A percentile compares a stretch with the other conserved stretches of the same genome.
Evolutionary conservation across 35 echinoderm and acorn worm genomes (phyloP).

Genomic region (Amphiura filiformis): DNA sequence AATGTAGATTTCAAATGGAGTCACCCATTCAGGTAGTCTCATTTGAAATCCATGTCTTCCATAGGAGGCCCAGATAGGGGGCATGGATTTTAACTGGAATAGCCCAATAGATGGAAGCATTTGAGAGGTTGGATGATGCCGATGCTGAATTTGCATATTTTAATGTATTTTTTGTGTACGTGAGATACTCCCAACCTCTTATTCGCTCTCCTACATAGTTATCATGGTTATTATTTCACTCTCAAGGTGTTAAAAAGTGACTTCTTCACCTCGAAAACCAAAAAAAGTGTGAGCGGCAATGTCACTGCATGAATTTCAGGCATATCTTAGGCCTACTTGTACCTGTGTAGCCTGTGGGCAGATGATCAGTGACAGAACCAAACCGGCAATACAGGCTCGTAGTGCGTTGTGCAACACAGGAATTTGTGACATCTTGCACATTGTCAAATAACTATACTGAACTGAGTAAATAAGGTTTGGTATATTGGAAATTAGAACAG

Average conservation of each 20-base stretch:
- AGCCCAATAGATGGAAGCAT: too few relatives aligned
- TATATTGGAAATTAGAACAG: not conserved
- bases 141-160: not conserved
- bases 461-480: slow-evolving; percentile 2
- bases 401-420: not conserved
- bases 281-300: not conserved
- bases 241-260: not conserved
- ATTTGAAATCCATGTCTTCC: too few relatives aligned
- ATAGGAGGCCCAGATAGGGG: too few relatives aligned
- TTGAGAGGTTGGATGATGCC: too few relatives aligned
- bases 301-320: not conserved
- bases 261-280: not conserved
- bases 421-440: slow-evolving; percentile 5
- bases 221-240: not conserved
- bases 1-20: too few relatives aligned
- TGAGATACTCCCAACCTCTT: too few relatives aligned
- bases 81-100: too few relatives aligned
- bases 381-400: not conserved
- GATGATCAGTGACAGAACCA: not conserved
- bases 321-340: slow-evolving; percentile 5
- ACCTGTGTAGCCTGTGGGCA: not conserved
- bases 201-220: too few relatives aligned
- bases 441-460: not conserved
- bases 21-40: too few relatives aligned
- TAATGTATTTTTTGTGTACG: too few relatives aligned